Conservation (phyloP, 2,797 vertebrate genomes). For the Gymnoscopelus microlampas region DNA sequence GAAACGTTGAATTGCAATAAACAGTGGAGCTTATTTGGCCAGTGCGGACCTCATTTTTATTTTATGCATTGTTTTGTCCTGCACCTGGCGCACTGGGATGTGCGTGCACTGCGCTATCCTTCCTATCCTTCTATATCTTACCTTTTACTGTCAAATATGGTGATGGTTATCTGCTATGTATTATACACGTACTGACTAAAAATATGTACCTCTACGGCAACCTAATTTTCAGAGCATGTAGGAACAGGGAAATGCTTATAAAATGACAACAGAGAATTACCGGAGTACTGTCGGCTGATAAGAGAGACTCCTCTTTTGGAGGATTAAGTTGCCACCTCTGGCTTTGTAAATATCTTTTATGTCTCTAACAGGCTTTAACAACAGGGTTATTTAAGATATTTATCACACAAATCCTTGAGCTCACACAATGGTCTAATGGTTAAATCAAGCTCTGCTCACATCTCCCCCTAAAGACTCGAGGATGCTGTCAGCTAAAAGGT, state of each 20-base stretch:
- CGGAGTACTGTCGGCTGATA: constrained; percentile 21
- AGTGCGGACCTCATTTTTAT: no score
- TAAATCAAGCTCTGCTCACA: constrained; percentile 88
- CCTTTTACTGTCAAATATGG: neutral
- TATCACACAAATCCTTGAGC: constrained; percentile 88
- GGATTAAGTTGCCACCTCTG: constrained; percentile 67
- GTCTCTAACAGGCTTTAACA: constrained; percentile 71
- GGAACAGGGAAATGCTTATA: neutral
- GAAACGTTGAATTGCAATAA: no score
- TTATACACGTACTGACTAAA: no score
- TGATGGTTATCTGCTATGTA: no score
- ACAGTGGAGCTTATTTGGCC: no score
- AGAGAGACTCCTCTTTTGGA: constrained; percentile 45
- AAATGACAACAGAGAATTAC: constrained; percentile 36
- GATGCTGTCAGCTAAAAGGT: constrained; percentile 87
- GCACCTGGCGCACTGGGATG: no score
- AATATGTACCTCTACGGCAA: no score
- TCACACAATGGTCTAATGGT: constrained; percentile 81
- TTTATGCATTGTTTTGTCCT: no score
- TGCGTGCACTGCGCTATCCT: no score
- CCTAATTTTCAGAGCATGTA: neutral
- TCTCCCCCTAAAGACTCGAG: constrained; percentile 88
- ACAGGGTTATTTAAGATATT: constrained; percentile 93
- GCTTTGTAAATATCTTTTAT: constrained; percentile 53
- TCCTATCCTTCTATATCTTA: no score